Conservation (phyloP, 1,140 invertebrate species). For the Pseudoatta argentina region DNA sequence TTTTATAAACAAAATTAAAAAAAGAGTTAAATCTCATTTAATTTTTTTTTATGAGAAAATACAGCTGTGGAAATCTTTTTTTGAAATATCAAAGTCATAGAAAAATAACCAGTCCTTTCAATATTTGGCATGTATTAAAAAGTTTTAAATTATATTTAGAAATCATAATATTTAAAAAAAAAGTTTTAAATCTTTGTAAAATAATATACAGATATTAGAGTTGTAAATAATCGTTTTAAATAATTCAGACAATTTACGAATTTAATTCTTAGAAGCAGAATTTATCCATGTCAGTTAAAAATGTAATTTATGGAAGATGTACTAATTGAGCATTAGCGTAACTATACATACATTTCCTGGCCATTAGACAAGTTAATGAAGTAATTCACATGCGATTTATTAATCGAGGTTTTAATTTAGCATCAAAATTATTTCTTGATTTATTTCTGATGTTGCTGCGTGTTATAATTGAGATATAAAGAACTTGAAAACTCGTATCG, state of each 20-base stretch:
- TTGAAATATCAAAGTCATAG: neutral
- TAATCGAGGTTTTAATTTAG: conserved; percentile 28
- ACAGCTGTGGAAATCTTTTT: too few species aligned
- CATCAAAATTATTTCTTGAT: neutral
- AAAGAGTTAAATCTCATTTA: neutral
- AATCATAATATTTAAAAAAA: neutral
- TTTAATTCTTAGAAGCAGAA: neutral
- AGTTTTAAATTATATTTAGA: neutral
- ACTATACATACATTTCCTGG: conserved; percentile 1
- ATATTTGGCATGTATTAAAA: neutral
- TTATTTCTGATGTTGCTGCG: neutral
- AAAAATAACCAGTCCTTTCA: neutral
- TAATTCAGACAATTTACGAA: neutral
- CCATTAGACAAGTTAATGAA: neutral
- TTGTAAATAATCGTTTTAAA: neutral
- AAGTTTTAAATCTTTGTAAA: neutral
- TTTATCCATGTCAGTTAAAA: conserved; percentile 17
- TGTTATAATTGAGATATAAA: conserved; percentile 31
- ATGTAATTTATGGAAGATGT: neutral
- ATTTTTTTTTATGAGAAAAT: neutral
- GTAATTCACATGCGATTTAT: conserved; percentile 16
- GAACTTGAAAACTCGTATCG: conserved; percentile 18
- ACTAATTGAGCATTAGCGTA: neutral
- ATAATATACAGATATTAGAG: neutral
- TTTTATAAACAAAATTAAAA: neutral